Percentiles rank a stretch among this genome's conserved stretches.
Conservation (phyloP, 1,140 invertebrate species). For the Bombus impatiens region DNA sequence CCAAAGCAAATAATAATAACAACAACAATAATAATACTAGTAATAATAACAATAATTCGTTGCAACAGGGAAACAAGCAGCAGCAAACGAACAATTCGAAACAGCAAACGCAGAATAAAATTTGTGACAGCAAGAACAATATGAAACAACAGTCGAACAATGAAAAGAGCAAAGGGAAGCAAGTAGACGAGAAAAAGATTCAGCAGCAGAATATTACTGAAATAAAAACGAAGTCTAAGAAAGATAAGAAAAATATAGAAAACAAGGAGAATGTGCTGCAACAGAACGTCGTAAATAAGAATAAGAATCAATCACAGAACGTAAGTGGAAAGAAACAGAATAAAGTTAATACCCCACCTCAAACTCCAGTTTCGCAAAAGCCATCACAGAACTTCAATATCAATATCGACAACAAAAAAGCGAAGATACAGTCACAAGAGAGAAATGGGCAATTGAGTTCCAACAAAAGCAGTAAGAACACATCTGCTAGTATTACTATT, state of each 20-base stretch:
- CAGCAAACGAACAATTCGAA: constrained; percentile 68
- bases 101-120: constrained; percentile 60
- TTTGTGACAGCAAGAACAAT: constrained; percentile 44
- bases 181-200: constrained; percentile 69
- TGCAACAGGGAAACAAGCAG: constrained; percentile 64
- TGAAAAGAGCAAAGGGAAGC: constrained; percentile 71
- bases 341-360: constrained; percentile 60
- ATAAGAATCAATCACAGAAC: constrained; percentile 67
- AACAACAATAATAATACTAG: constrained; percentile 51
- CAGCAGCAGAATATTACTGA: constrained; percentile 60
- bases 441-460: constrained; percentile 54
- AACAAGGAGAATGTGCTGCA: constrained; percentile 78
- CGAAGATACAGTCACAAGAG: constrained; percentile 62
- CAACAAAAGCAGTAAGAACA: constrained; percentile 27
- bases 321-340: constrained; percentile 67
- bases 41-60: constrained; percentile 37
- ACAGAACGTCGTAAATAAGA: constrained; percentile 56
- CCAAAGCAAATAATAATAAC: constrained; percentile 73
- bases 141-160: constrained; percentile 61
- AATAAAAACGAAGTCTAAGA: constrained; percentile 74
- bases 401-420: constrained; percentile 63
- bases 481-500: neutral
- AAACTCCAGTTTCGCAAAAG: constrained; percentile 63
- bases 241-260: constrained; percentile 77
- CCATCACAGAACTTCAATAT: constrained; percentile 62